Percentiles rank a stretch among this genome's conserved stretches.
phyloP scores from a whole-genome alignment of 1,140 invertebrate genomes.

The Diprion similis region DNA sequence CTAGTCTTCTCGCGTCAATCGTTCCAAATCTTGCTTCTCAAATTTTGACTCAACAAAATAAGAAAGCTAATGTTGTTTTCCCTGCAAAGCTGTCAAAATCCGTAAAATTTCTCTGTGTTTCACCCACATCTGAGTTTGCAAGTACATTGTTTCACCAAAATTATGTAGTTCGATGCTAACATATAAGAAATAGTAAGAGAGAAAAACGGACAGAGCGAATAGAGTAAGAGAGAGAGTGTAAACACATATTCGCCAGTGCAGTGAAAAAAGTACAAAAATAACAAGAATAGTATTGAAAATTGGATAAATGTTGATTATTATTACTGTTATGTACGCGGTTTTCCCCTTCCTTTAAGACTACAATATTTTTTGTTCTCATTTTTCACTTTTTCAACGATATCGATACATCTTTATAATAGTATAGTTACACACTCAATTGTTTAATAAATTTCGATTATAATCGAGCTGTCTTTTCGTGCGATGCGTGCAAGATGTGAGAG shows the following conservation, averaged over 20 bases:
- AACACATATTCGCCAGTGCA: conserved; percentile 20
- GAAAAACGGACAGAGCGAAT: neutral
- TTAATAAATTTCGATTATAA: neutral
- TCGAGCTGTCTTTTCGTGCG: neutral
- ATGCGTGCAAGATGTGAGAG: neutral
- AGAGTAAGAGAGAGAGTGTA: neutral
- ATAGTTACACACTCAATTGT: neutral
- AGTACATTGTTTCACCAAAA: conserved; percentile 6
- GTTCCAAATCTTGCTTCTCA: neutral
- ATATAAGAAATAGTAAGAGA: neutral
- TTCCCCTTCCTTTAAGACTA: neutral
- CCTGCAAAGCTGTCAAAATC: conserved; percentile 6
- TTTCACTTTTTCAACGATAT: neutral
- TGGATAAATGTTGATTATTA: conserved; percentile 22
- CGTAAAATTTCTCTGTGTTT: conserved; percentile 11
- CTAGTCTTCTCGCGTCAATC: conserved; percentile 13
- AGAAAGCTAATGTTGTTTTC: conserved; percentile 2
- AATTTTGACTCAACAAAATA: neutral
- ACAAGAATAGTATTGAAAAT: conserved; percentile 36
- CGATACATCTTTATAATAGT: neutral
- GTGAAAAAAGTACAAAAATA: conserved; percentile 44
- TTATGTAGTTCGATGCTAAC: neutral
- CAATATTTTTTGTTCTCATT: neutral
- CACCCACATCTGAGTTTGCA: conserved; percentile 13
- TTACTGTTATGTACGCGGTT: neutral